Evolutionary conservation across 2,113 vertebrate genomes (phyloP).

Genomic region (Athene cunicularia): DNA sequence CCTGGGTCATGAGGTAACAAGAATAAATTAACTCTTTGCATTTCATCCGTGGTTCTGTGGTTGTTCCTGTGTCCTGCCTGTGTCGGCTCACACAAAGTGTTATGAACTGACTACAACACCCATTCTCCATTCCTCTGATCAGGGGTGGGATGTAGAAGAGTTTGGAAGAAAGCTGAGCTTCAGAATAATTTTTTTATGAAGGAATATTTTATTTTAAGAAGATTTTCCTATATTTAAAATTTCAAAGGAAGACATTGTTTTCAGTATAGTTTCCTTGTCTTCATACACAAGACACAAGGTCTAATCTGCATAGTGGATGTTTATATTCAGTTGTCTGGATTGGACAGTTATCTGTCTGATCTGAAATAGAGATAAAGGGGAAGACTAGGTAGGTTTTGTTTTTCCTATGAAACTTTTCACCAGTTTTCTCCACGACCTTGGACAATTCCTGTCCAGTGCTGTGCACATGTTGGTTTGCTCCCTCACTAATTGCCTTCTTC

Average conservation of each 20-base stretch:
- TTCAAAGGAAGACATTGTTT: background rate
- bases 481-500: background rate
- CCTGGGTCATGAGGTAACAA: too few relatives aligned
- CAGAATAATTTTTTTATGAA: background rate
- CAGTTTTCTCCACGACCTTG: background rate
- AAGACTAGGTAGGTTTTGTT: background rate
- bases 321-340: background rate
- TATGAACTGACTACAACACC: fast-evolving
- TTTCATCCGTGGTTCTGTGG: too few relatives aligned
- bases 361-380: background rate
- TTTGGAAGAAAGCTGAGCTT: background rate
- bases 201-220: background rate
- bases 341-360: background rate
- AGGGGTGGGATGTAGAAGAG: background rate
- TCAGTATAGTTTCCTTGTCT: background rate
- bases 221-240: background rate
- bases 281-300: background rate
- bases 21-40: too few relatives aligned
- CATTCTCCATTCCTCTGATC: background rate
- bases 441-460: background rate
- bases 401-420: background rate
- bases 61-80: too few relatives aligned
- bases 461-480: background rate
- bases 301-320: background rate
- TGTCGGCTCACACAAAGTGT: background rate